A percentile compares a stretch with the other conserved stretches of the same genome.
Evolutionary conservation across 2,888 invertebrate species (phyloP).

Genomic region (Lamproptera curius): DNA sequence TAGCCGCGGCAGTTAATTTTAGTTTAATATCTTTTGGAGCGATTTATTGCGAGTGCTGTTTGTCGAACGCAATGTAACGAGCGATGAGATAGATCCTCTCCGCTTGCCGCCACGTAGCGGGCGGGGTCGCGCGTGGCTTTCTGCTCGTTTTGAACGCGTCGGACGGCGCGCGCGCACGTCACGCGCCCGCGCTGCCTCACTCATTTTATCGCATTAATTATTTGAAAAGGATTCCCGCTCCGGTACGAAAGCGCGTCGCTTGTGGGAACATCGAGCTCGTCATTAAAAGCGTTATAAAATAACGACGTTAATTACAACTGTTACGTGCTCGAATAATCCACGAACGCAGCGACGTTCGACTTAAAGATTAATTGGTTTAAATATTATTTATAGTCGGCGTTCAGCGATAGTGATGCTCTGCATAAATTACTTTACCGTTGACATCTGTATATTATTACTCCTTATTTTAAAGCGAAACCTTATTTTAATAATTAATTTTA

Average conservation of each 20-base stretch:
- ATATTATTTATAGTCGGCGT: neutral
- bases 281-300: constrained; percentile 21
- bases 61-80: constrained; percentile 32
- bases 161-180: constrained; percentile 74
- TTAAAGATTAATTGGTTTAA: neutral
- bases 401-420: too few relatives aligned
- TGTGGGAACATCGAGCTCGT: constrained; percentile 47
- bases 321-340: neutral
- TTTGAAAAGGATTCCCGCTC: constrained; percentile 73
- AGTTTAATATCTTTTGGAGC: too few relatives aligned
- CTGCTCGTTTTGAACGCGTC: constrained; percentile 59
- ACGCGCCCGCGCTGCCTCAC: constrained; percentile 67
- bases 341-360: neutral
- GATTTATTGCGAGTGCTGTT: too few relatives aligned
- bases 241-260: constrained; percentile 50
- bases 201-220: constrained; percentile 78
- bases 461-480: too few relatives aligned
- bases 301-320: constrained; percentile 7
- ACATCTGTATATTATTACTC: too few relatives aligned
- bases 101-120: constrained; percentile 22
- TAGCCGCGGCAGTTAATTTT: too few relatives aligned
- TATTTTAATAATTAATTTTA: too few relatives aligned
- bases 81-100: constrained; percentile 11
- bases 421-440: too few relatives aligned
- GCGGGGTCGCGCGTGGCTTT: constrained; percentile 66